Evolutionary conservation across 2,888 invertebrate genomes (phyloP), one percentile per base, ranked within the genome.

Genomic region (Graphium colonna): DNA sequence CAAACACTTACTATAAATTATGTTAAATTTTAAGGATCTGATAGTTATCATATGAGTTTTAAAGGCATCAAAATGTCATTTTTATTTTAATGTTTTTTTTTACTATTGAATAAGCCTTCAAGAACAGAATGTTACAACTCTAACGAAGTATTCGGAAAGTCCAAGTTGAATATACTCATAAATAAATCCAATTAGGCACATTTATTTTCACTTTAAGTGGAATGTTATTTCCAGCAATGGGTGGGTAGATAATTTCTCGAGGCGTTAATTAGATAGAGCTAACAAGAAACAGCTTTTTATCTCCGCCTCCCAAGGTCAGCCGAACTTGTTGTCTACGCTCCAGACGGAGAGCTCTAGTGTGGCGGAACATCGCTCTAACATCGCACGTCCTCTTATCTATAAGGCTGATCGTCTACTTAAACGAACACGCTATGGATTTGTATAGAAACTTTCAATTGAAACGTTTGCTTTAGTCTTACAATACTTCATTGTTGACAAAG

Each of bases 241-340:
- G 50, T 50, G 41, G 33, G 45, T 54, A 54, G 54, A 50, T 50
- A 54, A 54, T 54, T 54, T 49, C 53, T 49, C 54, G 41, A 45
- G 54, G 54, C 50, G 54, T 54, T 54, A 54, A 50, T 54, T 50
- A 50, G 54, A 54, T 46, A 49, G 50, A 54, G 45, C 41, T 50
- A 45, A 50, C 54, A 54, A 50, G 54, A 50, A 54, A 54, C 54
- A 50, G 54, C 54, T 49, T 54, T 50, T 54, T 54, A 54, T 54
- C 54, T 45, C 45, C 44, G 45, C 44, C 50, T 49, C 12, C 44
- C 54, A 54, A 54, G 54, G 54, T 54, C 54, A 38, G 45, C 45
- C 50, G 33, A 33, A 49, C 47, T 49, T 26, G 50, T 50, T 36
- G 54, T 54, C 49, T 31, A n/a, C n/a, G n/a, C 40, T 40, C 15